These are phyloP conservation scores for Automeris io DNA, from an alignment of 2,888 invertebrate genomes.

Conservation along the genomic window DNA sequence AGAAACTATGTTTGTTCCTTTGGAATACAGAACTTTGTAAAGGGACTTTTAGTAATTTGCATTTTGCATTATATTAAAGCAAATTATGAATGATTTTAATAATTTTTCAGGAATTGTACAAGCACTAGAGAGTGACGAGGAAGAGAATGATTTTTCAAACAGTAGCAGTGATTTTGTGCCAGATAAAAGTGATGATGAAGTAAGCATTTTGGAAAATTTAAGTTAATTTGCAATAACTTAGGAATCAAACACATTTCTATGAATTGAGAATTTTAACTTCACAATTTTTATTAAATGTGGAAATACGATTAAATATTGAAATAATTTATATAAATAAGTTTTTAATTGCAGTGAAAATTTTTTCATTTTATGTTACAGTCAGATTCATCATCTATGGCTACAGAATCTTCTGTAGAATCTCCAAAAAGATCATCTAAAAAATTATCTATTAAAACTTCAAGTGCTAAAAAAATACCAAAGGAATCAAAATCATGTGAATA, in stretches of 20 bases:
- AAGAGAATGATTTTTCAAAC: constrained; percentile 66
- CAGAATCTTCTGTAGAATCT: constrained; percentile 26
- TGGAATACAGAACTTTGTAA: constrained; percentile 3
- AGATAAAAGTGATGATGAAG: constrained; percentile 54
- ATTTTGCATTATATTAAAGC: not conserved
- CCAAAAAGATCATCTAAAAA: constrained; percentile 33
- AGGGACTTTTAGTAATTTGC: not conserved
- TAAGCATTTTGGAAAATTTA: constrained; percentile 16
- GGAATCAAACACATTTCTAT: no score
- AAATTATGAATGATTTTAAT: not conserved
- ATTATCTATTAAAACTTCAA: constrained; percentile 31
- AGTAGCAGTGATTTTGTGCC: constrained; percentile 70
- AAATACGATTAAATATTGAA: no score
- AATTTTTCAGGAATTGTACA: constrained; percentile 53
- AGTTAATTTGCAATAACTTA: no score
- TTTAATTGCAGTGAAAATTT: no score
- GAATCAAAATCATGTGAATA: constrained; percentile 64
- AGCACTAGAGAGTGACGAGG: constrained; percentile 61
- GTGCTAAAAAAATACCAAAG: constrained; percentile 27
- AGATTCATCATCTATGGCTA: constrained; percentile 26
- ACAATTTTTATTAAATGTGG: no score
- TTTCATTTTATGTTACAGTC: constrained; percentile 22
- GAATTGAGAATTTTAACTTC: no score
- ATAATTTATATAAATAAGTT: no score
- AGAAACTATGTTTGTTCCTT: no score